Percentiles rank a stretch among this genome's conserved stretches.
Conservation (phyloP, 2,888 invertebrate genomes). For the Tenthredo livida region DNA sequence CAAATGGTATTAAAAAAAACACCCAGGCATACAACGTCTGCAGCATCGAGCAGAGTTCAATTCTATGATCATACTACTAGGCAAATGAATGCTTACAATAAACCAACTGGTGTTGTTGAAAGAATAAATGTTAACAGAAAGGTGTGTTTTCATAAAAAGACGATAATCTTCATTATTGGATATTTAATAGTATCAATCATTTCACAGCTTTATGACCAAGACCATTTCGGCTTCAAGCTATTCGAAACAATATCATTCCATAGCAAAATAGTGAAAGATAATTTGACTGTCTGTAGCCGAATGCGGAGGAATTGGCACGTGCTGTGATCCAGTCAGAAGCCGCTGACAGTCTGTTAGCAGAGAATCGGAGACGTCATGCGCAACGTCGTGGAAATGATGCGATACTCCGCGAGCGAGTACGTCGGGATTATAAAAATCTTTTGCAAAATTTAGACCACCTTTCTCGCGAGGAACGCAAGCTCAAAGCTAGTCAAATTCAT, state of each 20-base stretch:
- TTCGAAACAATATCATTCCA: not conserved
- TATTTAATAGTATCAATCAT: conserved; percentile 6
- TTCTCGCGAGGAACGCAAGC: conserved; percentile 68
- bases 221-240: conserved; percentile 17
- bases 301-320: conserved; percentile 70
- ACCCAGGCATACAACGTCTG: conserved; percentile 61
- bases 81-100: conserved; percentile 67
- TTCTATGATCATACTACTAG: conserved; percentile 71
- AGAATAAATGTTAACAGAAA: conserved; percentile 67
- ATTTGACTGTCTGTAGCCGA: conserved; percentile 63
- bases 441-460: conserved; percentile 69
- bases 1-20: conserved; percentile 57
- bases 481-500: conserved; percentile 67
- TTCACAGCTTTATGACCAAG: not conserved
- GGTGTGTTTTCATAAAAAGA: conserved; percentile 60
- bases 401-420: conserved; percentile 70
- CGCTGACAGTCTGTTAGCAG: conserved; percentile 58
- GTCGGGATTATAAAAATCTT: conserved; percentile 71
- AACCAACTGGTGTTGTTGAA: conserved; percentile 71
- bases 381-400: conserved; percentile 72
- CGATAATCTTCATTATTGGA: not conserved
- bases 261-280: not conserved
- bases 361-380: conserved; percentile 64
- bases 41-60: conserved; percentile 67
- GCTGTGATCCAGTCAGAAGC: conserved; percentile 63